phyloP scores from a whole-genome alignment of 2,113 vertebrate genomes.

The Sminthopsis crassicaudata region DNA sequence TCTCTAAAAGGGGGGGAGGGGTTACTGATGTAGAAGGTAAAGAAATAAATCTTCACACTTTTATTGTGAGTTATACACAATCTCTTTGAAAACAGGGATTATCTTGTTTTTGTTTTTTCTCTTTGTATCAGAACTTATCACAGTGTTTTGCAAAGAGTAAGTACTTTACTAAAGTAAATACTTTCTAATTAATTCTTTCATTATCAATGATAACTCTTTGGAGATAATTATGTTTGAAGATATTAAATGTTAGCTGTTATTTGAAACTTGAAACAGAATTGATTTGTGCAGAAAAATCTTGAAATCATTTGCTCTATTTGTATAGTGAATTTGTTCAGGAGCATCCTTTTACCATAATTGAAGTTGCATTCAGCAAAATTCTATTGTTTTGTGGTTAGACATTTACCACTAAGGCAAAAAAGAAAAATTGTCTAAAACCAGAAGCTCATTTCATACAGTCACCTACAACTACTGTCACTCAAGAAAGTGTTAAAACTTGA shows the following conservation, averaged over 20 bases:
- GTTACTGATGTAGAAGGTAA: neutral
- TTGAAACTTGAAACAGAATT: neutral
- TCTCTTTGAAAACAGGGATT: neutral
- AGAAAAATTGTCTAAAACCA: neutral
- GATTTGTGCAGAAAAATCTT: neutral
- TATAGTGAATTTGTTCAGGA: neutral
- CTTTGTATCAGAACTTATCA: neutral
- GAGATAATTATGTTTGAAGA: neutral
- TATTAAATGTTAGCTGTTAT: neutral
- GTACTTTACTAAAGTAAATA: neutral
- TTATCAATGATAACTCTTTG: neutral
- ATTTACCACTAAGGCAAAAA: neutral
- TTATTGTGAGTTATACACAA: neutral
- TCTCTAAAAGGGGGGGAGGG: neutral
- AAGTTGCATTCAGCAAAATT: neutral
- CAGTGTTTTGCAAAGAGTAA: neutral
- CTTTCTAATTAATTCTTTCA: neutral
- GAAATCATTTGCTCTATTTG: neutral
- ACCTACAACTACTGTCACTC: neutral
- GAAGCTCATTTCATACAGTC: neutral
- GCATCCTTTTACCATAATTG: neutral
- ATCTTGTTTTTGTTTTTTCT: neutral
- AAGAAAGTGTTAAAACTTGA: neutral
- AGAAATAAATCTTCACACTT: neutral
- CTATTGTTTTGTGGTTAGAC: neutral